These are phyloP conservation scores for Dermatophagoides farinae DNA, from an alignment of 1,140 invertebrate species.

Conservation along the genomic window DNA sequence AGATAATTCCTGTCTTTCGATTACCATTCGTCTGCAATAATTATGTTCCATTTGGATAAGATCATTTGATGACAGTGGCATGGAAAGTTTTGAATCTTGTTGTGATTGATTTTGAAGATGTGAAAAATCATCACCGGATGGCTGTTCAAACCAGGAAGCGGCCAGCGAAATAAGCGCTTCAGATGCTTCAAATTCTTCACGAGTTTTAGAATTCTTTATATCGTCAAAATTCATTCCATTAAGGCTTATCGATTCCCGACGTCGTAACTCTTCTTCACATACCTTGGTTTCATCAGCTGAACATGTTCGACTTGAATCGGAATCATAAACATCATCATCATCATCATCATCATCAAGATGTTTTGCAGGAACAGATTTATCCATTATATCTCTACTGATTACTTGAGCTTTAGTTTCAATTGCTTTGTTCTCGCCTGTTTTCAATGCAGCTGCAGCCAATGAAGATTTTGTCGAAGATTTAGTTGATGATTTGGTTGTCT, in stretches of 20 bases:
- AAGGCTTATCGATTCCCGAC: neutral
- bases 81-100: too few relatives aligned
- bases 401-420: neutral
- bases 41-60: constrained; percentile 8
- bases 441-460: neutral
- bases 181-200: constrained; percentile 23
- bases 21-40: neutral
- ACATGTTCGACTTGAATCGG: neutral
- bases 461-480: neutral
- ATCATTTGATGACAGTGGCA: constrained; percentile 13
- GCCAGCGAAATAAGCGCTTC: constrained; percentile 31
- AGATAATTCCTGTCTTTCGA: constrained; percentile 11
- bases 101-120: too few relatives aligned
- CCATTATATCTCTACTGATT: neutral
- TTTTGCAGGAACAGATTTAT: neutral
- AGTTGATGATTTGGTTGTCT: neutral
- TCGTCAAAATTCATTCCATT: neutral
- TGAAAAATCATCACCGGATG: neutral
- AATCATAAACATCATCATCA: neutral
- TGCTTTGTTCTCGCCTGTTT: neutral
- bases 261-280: neutral
- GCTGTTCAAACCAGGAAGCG: neutral
- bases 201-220: neutral
- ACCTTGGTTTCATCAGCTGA: neutral
- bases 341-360: neutral